Evolutionary conservation across 2,888 invertebrate species (phyloP).

Genomic region (Punctoribates punctum): DNA sequence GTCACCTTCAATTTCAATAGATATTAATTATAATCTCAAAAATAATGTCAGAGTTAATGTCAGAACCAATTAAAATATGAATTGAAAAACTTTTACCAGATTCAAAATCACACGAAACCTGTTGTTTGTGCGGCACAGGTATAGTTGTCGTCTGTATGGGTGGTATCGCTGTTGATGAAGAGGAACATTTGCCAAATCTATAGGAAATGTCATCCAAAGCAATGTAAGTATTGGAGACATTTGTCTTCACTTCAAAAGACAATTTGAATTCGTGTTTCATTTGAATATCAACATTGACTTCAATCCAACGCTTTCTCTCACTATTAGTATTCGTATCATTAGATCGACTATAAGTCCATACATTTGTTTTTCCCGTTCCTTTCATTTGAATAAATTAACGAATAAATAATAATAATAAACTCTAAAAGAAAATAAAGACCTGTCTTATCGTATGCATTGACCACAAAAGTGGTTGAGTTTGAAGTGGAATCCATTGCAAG

Average conservation of each 20-base stretch:
- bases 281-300: background rate
- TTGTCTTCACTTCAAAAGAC: background rate
- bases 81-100: slow-evolving; percentile 33
- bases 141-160: background rate
- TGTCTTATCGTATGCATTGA: background rate
- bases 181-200: background rate
- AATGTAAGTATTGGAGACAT: background rate
- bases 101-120: slow-evolving; percentile 46
- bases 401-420: background rate
- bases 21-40: too few species aligned
- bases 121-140: background rate
- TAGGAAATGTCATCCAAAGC: background rate
- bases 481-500: background rate
- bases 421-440: background rate
- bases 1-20: too few species aligned
- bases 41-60: too few species aligned
- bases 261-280: background rate
- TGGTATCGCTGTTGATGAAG: background rate
- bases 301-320: background rate
- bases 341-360: background rate
- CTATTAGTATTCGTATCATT: background rate
- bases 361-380: background rate
- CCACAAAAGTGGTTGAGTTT: background rate
- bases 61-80: too few species aligned
- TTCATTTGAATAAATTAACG: background rate